Evolutionary conservation across 2,797 vertebrate species (phyloP).

Genomic region (Sarcoramphus papa): DNA sequence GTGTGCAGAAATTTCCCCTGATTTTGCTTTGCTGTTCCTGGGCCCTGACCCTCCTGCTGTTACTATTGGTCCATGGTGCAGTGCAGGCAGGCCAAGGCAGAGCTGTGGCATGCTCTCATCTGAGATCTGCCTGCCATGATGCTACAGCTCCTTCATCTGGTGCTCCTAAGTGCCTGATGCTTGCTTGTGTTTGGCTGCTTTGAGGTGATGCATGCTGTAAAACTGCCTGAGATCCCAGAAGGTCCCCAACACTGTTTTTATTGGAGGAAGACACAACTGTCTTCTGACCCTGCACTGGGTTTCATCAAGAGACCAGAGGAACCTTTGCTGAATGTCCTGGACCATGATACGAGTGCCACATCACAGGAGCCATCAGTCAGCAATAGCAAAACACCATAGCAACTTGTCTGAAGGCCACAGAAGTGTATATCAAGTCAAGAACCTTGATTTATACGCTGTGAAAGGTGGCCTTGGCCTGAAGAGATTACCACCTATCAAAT

Average conservation of each 20-base stretch:
- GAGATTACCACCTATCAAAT: not conserved
- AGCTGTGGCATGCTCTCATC: not conserved
- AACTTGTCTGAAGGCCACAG: not conserved
- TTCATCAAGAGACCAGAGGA: not conserved
- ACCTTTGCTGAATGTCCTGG: not conserved
- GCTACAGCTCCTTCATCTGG: not conserved
- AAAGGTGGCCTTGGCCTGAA: not conserved
- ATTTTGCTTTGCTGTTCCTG: not conserved
- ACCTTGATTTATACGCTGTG: not conserved
- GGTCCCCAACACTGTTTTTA: not conserved
- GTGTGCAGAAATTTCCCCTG: not conserved
- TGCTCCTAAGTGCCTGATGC: not conserved
- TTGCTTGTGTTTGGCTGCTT: not conserved
- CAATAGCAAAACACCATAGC: not conserved
- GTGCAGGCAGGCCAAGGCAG: not conserved
- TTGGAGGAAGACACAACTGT: not conserved
- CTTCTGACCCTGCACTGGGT: not conserved
- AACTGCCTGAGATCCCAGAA: not conserved
- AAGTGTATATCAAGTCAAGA: not conserved
- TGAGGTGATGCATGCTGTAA: not conserved
- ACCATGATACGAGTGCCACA: not conserved
- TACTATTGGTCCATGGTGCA: not conserved
- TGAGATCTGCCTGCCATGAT: no score
- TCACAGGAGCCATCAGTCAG: not conserved
- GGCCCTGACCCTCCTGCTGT: not conserved